Evolutionary conservation across 2,113 vertebrate genomes (phyloP).

Genomic region (Eidolon helvum): DNA sequence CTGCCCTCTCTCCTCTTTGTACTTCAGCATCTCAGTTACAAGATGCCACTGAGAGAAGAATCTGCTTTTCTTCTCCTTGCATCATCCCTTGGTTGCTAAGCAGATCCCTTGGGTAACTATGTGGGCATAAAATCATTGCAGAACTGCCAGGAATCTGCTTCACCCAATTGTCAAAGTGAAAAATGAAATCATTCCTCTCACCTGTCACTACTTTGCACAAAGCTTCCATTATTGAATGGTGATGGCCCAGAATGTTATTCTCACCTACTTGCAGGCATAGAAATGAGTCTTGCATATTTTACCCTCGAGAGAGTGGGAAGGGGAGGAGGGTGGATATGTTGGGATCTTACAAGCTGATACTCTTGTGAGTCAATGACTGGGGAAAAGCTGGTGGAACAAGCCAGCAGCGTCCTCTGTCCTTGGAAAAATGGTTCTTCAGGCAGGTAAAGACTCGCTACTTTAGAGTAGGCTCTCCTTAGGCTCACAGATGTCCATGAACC

Average conservation of each 20-base stretch:
- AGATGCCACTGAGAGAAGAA: slow-evolving; percentile 14
- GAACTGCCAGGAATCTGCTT: slow-evolving; percentile 82
- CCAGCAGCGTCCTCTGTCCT: background rate
- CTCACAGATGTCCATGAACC: background rate
- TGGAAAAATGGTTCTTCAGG: background rate
- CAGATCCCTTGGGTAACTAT: slow-evolving; percentile 82
- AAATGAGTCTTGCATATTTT: slow-evolving; percentile 63
- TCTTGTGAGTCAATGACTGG: background rate
- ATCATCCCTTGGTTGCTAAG: slow-evolving; percentile 84
- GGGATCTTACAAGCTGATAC: slow-evolving; percentile 31
- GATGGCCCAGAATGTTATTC: slow-evolving; percentile 70
- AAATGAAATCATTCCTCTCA: slow-evolving; percentile 81
- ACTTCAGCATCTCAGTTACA: slow-evolving; percentile 15
- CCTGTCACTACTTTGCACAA: slow-evolving; percentile 80
- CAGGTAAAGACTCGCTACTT: background rate
- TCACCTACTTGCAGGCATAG: slow-evolving; percentile 67
- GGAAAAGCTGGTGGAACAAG: background rate
- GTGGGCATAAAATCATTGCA: slow-evolving; percentile 83
- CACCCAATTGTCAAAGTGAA: slow-evolving; percentile 81
- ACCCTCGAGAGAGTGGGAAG: slow-evolving; percentile 48
- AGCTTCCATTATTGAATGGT: slow-evolving; percentile 77
- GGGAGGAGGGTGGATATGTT: background rate
- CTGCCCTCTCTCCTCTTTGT: background rate
- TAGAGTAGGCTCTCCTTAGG: background rate
- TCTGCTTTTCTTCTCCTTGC: slow-evolving; percentile 47